A percentile compares a stretch with the other conserved stretches of the same genome.
Conservation (phyloP, 2,113 vertebrate species). For the Pseudorasbora parva region DNA sequence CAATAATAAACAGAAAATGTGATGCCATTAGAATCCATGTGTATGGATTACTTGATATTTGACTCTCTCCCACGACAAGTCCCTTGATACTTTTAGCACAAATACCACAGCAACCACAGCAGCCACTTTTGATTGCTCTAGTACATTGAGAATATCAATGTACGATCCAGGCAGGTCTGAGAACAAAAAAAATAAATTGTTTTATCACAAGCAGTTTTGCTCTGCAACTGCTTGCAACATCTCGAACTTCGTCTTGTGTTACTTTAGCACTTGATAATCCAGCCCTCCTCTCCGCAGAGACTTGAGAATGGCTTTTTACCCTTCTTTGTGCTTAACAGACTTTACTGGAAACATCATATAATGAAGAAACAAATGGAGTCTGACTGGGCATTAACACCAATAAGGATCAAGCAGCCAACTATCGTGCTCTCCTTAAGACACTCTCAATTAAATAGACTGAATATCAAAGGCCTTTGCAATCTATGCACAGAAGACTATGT, state of each 20-base stretch:
- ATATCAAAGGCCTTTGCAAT: constrained; percentile 57
- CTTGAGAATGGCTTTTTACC: constrained; percentile 14
- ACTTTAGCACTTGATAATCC: constrained; percentile 12
- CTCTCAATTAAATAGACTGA: constrained; percentile 62
- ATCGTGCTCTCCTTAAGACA: constrained; percentile 51
- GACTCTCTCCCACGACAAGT: constrained; percentile 19
- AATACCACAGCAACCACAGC: constrained; percentile 35
- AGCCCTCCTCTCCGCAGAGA: background rate
- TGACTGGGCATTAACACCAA: constrained; percentile 65
- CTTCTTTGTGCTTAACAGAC: constrained; percentile 33
- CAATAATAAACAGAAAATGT: constrained; percentile 28
- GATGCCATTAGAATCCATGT: constrained; percentile 34
- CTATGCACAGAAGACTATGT: constrained; percentile 48
- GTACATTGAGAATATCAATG: constrained; percentile 25
- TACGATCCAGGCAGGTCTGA: constrained; percentile 1
- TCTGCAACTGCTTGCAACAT: constrained; percentile 18
- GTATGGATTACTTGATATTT: constrained; percentile 42
- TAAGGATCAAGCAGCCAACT: constrained; percentile 56
- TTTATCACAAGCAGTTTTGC: background rate
- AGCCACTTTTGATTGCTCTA: background rate
- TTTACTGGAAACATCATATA: constrained; percentile 56
- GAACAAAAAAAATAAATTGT: background rate
- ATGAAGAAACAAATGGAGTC: constrained; percentile 62
- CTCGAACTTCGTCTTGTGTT: constrained; percentile 1
- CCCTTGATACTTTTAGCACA: constrained; percentile 29